Evolutionary conservation across 2,888 invertebrate species (phyloP), one percentile per base, ranked within the genome.

Genomic region (Morpho achilles): DNA sequence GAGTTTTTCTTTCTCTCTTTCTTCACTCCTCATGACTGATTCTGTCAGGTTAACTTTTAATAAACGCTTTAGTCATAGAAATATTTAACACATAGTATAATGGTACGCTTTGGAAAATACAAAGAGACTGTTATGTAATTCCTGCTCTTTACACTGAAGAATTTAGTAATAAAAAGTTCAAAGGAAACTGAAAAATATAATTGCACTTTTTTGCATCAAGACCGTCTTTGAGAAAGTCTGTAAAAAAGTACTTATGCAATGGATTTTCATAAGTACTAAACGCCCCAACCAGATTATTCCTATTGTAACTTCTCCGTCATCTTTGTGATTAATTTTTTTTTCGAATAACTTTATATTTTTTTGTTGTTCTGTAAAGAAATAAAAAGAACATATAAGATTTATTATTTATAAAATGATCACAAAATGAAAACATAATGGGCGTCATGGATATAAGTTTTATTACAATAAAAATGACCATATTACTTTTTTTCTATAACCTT

Each of bases 181-280:
- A 60, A 60, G 58, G 52, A 55, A 51, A 60, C 43, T 60, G 60
- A 60, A 58, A 53, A 53, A 58, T 39, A 57, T 62, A 60, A 62
- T 58, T 59, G 56, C 56, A 57, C 57, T 62, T 60, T 57, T 62
- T 56, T 55, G 52, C 53, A 59, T 59, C 53, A 10, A 51, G 44
- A 45, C 39, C 50, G 41, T 56, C 59, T 59, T 56, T 56, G 53
- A 56, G 50, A n/a, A 61, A 56, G 46, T 50, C 44, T 50, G 60
- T 16, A 53, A 50, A 16, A 16, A 42, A 32, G 9, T 49, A 40
- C 49, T 8, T 49, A 39, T 32, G 32, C 39, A n/a, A 40, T 16
- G 49, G 49, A 49, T 49, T 49, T 49, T 49, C 49, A 49, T 40
- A 10, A 49, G 40, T 49, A 7, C 7, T 7, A 22, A 9, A 50